phyloP scores from a whole-genome alignment of 2,888 invertebrate genomes.

The Stegana nigrithorax region DNA sequence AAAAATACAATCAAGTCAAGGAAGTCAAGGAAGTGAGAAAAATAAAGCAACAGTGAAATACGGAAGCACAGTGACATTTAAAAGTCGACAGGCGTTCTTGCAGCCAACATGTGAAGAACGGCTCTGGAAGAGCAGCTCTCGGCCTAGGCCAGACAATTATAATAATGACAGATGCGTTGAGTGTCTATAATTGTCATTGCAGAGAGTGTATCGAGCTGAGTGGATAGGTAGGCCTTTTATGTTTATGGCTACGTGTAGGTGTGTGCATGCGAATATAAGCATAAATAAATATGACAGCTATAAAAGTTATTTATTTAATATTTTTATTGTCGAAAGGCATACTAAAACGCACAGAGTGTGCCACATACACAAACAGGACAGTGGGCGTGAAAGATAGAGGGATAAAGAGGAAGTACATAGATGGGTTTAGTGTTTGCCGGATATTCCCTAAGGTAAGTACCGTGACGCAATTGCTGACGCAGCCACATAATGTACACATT shows the following conservation, averaged over 20 bases:
- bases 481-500: no score
- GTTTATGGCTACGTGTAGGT: not conserved
- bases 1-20: no score
- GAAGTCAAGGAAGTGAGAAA: no score
- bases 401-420: no score
- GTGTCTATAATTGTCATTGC: constrained; percentile 25
- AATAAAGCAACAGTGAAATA: no score
- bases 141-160: constrained; percentile 45
- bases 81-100: constrained; percentile 30
- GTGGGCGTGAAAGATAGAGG: no score
- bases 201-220: not conserved
- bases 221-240: no score
- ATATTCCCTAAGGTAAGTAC: no score
- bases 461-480: no score
- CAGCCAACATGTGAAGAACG: no score
- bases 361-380: not conserved
- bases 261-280: constrained; percentile 7
- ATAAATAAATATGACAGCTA: constrained; percentile 25
- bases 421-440: no score
- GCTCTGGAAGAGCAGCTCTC: not conserved
- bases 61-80: constrained; percentile 32
- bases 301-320: constrained; percentile 27
- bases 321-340: not conserved
- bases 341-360: not conserved
- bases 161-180: constrained; percentile 52